Conservation (phyloP, 2,888 invertebrate species). For the Athripsodes cinereus region DNA sequence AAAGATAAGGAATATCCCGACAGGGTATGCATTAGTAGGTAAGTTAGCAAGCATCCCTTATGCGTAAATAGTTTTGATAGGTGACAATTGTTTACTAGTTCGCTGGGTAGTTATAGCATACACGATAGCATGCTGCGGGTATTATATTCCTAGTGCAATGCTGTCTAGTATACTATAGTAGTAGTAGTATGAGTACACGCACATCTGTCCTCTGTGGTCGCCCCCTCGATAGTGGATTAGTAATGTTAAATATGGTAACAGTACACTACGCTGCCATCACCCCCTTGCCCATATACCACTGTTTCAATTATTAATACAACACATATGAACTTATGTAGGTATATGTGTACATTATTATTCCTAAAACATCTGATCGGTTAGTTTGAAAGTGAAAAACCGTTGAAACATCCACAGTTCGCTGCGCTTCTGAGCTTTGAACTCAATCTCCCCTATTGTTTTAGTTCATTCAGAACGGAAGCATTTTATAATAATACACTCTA, state of each 20-base stretch:
- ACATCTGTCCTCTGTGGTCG: not conserved
- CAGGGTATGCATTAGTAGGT: no score
- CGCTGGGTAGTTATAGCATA: no score
- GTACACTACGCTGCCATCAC: no score
- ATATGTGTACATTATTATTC: no score
- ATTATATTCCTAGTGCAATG: not conserved
- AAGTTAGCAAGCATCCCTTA: no score
- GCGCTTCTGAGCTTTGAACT: not conserved
- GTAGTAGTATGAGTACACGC: not conserved
- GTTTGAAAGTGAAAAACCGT: slow-evolving; percentile 2
- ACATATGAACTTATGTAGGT: no score
- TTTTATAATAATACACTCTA: not conserved
- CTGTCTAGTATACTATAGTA: no score
- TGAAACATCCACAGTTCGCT: slow-evolving; percentile 1
- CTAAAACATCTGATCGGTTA: not conserved
- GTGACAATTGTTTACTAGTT: no score
- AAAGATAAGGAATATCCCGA: no score
- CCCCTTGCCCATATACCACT: not conserved
- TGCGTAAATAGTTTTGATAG: no score
- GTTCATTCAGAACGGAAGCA: not conserved
- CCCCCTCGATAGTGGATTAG: not conserved
- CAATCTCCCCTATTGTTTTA: slow-evolving; percentile 3
- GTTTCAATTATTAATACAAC: no score
- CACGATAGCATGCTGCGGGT: not conserved
- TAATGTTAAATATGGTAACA: no score